Conservation (phyloP, 2,797 vertebrate genomes). For the Silurus aristotelis region DNA sequence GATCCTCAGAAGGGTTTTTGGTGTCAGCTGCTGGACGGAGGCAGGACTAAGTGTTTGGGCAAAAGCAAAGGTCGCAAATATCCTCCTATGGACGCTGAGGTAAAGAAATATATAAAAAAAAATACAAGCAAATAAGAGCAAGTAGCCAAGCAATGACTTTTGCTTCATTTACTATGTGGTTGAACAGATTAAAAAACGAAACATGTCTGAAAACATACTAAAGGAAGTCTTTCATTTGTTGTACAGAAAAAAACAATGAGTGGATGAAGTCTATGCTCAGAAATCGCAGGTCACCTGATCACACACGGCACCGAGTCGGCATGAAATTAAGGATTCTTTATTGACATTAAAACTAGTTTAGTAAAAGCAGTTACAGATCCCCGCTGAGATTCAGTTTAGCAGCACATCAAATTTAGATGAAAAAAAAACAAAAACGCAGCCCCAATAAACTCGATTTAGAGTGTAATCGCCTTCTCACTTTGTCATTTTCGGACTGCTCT, state of each 20-base stretch:
- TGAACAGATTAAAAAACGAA: neutral
- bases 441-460: too few relatives aligned
- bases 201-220: neutral
- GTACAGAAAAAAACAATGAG: neutral
- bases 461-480: too few relatives aligned
- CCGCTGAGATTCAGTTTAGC: too few relatives aligned
- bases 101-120: constrained; percentile 58
- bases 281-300: neutral
- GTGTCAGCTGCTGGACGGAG: constrained; percentile 94
- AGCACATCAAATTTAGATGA: too few relatives aligned
- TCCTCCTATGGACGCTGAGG: constrained; percentile 92
- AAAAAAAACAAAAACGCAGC: too few relatives aligned
- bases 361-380: neutral
- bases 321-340: neutral
- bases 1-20: constrained; percentile 97
- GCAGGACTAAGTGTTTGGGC: constrained; percentile 94
- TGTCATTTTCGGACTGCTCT: too few relatives aligned
- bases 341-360: neutral
- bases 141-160: neutral
- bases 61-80: constrained; percentile 96
- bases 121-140: too few relatives aligned
- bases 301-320: neutral
- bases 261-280: neutral
- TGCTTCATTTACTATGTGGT: neutral
- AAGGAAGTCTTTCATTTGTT: neutral